Evolutionary conservation across 2,113 vertebrate genomes (phyloP).

Genomic region (Upupa epops): DNA sequence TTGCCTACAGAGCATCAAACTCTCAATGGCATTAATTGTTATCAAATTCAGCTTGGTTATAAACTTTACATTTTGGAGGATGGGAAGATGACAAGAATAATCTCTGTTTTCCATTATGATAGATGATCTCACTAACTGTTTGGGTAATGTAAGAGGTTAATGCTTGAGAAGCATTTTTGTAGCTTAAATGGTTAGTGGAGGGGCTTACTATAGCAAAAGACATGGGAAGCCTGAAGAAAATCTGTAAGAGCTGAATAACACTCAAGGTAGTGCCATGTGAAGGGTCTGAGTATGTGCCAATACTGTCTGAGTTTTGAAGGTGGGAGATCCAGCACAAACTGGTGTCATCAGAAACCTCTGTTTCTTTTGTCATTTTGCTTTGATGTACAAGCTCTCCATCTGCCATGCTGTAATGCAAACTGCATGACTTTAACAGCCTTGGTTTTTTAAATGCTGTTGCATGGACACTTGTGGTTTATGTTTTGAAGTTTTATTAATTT

Average conservation of each 20-base stretch:
- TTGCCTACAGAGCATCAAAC: not conserved
- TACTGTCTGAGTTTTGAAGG: not conserved
- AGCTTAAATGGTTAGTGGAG: not conserved
- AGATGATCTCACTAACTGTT: not conserved
- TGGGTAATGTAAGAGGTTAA: not conserved
- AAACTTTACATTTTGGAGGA: not conserved
- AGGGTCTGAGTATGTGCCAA: not conserved
- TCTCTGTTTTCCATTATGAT: not conserved
- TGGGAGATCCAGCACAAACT: not conserved
- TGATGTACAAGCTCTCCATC: not conserved
- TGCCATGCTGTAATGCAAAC: not conserved
- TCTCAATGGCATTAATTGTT: not conserved
- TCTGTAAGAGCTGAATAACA: not conserved
- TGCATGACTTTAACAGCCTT: not conserved
- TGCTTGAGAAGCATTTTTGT: not conserved
- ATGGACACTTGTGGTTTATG: not conserved
- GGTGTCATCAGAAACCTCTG: not conserved
- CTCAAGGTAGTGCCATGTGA: not conserved
- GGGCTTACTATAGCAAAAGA: not conserved
- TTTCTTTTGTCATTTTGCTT: not conserved
- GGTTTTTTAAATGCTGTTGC: not conserved
- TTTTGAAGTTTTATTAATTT: not conserved
- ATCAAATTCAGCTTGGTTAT: not conserved
- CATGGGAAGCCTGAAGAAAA: not conserved
- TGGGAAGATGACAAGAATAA: not conserved